Evolutionary conservation across 2,113 vertebrate genomes (phyloP).

Genomic region (Cyprinus carpio): DNA sequence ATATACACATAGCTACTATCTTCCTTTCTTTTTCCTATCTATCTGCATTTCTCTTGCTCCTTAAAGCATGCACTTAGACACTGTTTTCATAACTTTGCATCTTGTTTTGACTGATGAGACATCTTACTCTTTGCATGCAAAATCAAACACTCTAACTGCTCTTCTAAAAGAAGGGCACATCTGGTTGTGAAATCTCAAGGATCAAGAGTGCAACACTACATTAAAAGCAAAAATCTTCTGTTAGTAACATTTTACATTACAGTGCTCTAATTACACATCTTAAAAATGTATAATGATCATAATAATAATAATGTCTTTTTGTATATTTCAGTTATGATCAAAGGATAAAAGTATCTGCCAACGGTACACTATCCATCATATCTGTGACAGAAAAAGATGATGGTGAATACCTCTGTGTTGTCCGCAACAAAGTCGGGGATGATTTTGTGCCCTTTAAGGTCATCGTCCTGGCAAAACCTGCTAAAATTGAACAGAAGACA

Average conservation of each 20-base stretch:
- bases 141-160: background rate
- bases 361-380: slow-evolving; percentile 82
- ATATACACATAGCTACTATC: background rate
- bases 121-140: background rate
- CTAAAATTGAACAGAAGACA: slow-evolving; percentile 84
- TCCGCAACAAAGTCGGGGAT: slow-evolving; percentile 86
- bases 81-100: background rate
- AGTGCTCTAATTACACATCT: background rate
- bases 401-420: slow-evolving; percentile 89
- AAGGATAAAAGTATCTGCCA: slow-evolving; percentile 82
- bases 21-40: background rate
- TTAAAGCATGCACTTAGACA: background rate
- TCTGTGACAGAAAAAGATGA: slow-evolving; percentile 84
- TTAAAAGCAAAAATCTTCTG: background rate
- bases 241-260: background rate
- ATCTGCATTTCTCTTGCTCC: background rate
- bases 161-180: background rate
- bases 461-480: slow-evolving; percentile 83
- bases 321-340: slow-evolving; percentile 76
- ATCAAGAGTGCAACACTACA: background rate
- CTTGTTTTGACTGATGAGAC: background rate
- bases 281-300: background rate
- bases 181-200: background rate
- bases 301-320: background rate
- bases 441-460: slow-evolving; percentile 82